A percentile compares a stretch with the other conserved stretches of the same genome.
Conservation (phyloP, 1,140 invertebrate species). For the Homarus americanus region DNA sequence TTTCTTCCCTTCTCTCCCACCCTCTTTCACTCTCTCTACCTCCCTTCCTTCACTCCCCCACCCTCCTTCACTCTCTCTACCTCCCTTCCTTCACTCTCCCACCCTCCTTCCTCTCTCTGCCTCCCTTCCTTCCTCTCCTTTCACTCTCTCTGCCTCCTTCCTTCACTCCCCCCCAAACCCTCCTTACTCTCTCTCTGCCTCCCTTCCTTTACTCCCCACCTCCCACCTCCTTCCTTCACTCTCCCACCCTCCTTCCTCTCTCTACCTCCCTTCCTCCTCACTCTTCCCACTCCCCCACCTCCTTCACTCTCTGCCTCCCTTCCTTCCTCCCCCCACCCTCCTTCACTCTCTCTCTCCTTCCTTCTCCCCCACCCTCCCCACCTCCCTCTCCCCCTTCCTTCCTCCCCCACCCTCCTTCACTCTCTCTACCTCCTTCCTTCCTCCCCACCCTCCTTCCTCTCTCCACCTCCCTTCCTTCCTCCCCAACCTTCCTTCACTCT, state of each 20-base stretch:
- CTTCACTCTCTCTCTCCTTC: not conserved
- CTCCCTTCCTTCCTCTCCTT: no score
- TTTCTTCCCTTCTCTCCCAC: not conserved
- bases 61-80: no score
- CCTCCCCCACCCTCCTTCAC: not conserved
- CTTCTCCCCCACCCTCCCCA: not conserved
- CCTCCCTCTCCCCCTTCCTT: not conserved
- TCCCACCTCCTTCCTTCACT: not conserved
- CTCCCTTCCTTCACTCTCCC: no score
- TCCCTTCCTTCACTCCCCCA: no score
- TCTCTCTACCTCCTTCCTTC: not conserved
- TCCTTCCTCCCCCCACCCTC: not conserved
- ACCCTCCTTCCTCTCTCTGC: no score
- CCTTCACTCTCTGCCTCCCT: not conserved
- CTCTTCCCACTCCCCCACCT: not conserved
- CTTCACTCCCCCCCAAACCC: no score
- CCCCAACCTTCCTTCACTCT: not conserved
- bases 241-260: not conserved
- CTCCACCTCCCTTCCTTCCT: not conserved
- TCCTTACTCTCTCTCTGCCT: no score
- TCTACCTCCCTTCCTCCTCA: not conserved
- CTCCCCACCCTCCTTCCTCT: not conserved
- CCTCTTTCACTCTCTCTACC: slow-evolving; percentile 32
- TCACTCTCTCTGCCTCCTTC: no score
- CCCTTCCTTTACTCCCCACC: no score